phyloP scores from a whole-genome alignment of 1,140 invertebrate species.

The Plutomurus gul region DNA sequence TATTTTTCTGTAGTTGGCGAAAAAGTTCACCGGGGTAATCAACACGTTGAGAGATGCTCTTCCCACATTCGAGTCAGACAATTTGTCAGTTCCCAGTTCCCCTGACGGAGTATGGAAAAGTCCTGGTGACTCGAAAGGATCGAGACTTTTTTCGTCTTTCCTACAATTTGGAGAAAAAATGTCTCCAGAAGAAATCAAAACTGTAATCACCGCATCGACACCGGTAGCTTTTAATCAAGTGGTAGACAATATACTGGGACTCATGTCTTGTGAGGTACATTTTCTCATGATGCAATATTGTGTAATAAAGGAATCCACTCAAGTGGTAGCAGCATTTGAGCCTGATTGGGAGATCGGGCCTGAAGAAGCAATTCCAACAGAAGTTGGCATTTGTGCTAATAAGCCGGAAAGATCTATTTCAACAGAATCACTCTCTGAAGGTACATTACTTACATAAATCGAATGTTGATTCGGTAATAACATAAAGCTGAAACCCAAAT shows the following conservation, averaged over 20 bases:
- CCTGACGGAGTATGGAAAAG: slow-evolving; percentile 23
- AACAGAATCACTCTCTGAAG: neutral
- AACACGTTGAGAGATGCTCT: slow-evolving; percentile 56
- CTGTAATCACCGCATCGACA: neutral
- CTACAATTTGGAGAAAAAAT: slow-evolving; percentile 41
- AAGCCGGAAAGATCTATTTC: neutral
- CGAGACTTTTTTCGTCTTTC: slow-evolving; percentile 41
- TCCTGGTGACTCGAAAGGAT: slow-evolving; percentile 38
- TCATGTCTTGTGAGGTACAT: no score
- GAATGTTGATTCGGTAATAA: no score
- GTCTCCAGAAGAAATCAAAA: neutral
- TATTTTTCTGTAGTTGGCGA: slow-evolving; percentile 47
- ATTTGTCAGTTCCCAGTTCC: slow-evolving; percentile 31
- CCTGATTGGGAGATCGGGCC: neutral
- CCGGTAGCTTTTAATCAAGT: no score
- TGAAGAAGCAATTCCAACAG: neutral
- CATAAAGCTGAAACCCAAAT: no score
- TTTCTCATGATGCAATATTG: neutral
- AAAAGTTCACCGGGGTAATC: slow-evolving; percentile 57
- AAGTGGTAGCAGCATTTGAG: neutral
- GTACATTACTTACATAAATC: no score
- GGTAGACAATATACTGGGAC: no score
- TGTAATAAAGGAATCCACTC: neutral
- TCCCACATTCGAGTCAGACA: slow-evolving; percentile 55
- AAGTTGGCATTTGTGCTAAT: neutral